These are phyloP conservation scores for Pantherophis guttatus DNA, from an alignment of 2,113 vertebrate species.

Conservation along the genomic window DNA sequence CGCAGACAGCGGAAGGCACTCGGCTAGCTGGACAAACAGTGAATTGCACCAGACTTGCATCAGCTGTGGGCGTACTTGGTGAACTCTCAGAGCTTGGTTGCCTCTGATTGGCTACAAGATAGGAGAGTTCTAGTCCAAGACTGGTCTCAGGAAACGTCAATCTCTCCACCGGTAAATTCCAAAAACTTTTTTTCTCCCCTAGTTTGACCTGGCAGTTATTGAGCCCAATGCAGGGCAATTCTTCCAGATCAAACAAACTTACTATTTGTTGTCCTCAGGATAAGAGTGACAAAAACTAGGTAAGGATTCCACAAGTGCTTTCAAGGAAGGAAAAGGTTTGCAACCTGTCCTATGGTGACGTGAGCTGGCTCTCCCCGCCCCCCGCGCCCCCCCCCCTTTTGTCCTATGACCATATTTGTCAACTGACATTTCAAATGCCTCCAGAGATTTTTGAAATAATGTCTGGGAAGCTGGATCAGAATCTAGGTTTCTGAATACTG, in stretches of 20 bases:
- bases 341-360: not conserved
- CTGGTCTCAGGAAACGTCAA: not conserved
- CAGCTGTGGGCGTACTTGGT: constrained; percentile 11
- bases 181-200: not conserved
- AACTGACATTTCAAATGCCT: not conserved
- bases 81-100: not conserved
- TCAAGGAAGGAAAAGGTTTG: too few species aligned
- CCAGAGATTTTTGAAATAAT: not conserved
- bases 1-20: not conserved
- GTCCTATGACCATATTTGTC: not conserved
- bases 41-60: constrained; percentile 44
- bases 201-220: not conserved
- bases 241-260: not conserved
- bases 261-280: not conserved
- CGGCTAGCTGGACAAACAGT: not conserved
- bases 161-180: not conserved
- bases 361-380: too few species aligned
- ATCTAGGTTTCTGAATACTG: not conserved
- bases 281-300: not conserved
- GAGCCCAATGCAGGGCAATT: not conserved
- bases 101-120: not conserved
- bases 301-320: not conserved
- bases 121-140: not conserved
- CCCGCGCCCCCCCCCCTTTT: not conserved
- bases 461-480: not conserved